These are phyloP conservation scores for Lepidurus apus DNA, from an alignment of 1,140 invertebrate species.

Conservation along the genomic window DNA sequence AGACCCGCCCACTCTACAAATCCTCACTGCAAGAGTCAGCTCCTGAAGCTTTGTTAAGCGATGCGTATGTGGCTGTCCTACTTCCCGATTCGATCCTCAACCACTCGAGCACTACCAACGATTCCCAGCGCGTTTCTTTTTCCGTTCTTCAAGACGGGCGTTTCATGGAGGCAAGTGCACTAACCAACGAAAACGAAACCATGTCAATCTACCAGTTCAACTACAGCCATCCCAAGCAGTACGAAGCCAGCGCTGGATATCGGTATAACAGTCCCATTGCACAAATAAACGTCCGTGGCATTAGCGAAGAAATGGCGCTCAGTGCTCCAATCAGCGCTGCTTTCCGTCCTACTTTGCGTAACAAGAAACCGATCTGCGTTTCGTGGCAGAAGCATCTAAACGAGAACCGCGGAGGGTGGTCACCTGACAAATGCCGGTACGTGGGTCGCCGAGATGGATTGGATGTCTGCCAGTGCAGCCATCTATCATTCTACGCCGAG, in stretches of 20 bases:
- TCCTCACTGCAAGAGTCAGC: neutral
- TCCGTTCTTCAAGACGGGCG: neutral
- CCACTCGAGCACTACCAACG: neutral
- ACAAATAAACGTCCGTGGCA: neutral
- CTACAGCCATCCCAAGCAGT: neutral
- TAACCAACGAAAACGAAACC: neutral
- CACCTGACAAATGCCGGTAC: constrained; percentile 37
- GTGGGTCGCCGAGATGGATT: constrained; percentile 30
- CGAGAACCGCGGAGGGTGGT: constrained; percentile 37
- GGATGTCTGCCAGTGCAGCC: constrained; percentile 39
- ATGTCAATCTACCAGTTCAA: neutral
- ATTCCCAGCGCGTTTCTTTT: neutral
- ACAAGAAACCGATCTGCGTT: constrained; percentile 36
- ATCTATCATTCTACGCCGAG: constrained; percentile 38
- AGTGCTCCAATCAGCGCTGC: neutral
- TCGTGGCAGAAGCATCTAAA: constrained; percentile 38
- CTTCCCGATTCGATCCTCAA: neutral
- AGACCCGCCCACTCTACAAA: neutral
- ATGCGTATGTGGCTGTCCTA: neutral
- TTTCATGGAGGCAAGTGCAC: neutral
- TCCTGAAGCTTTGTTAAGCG: neutral
- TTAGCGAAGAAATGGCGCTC: neutral
- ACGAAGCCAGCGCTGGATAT: neutral
- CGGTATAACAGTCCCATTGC: neutral
- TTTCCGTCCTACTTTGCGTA: constrained; percentile 27